Percentiles rank a stretch among this genome's conserved stretches.
Evolutionary conservation across 1,140 invertebrate genomes (phyloP).

Genomic region (Bombus superbus): DNA sequence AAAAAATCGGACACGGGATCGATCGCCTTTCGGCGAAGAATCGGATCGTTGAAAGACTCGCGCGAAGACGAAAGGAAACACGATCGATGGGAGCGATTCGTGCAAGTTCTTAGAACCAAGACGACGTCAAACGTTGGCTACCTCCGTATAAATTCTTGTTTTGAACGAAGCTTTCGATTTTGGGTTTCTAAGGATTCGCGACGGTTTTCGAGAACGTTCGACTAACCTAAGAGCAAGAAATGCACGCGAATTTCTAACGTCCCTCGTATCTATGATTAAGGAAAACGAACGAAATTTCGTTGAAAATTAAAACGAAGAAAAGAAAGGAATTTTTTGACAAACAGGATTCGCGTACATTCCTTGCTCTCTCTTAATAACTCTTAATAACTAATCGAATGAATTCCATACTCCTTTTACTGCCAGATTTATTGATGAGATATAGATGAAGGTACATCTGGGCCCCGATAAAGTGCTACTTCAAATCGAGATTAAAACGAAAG

Average conservation of each 20-base stretch:
- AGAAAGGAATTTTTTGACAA: not conserved
- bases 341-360: not conserved
- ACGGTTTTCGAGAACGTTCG: conserved; percentile 2
- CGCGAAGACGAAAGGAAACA: not conserved
- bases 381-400: conserved; percentile 61
- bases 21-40: conserved; percentile 5
- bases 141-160: not conserved
- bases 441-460: conserved; percentile 58
- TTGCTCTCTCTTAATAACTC: conserved; percentile 15
- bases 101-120: not conserved
- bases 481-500: conserved; percentile 51
- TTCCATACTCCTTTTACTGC: conserved; percentile 58
- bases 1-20: conserved; percentile 56
- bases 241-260: not conserved
- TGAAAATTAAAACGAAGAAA: not conserved
- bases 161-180: not conserved
- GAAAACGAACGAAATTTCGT: not conserved
- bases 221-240: conserved; percentile 46
- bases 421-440: conserved; percentile 68
- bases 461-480: conserved; percentile 54
- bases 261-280: not conserved
- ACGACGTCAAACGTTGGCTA: not conserved
- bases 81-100: not conserved
- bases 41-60: not conserved
- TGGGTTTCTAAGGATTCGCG: not conserved